Evolutionary conservation across 2,888 invertebrate genomes (phyloP), one percentile per base, ranked within the genome.

Genomic region (Notodonta ziczac): DNA sequence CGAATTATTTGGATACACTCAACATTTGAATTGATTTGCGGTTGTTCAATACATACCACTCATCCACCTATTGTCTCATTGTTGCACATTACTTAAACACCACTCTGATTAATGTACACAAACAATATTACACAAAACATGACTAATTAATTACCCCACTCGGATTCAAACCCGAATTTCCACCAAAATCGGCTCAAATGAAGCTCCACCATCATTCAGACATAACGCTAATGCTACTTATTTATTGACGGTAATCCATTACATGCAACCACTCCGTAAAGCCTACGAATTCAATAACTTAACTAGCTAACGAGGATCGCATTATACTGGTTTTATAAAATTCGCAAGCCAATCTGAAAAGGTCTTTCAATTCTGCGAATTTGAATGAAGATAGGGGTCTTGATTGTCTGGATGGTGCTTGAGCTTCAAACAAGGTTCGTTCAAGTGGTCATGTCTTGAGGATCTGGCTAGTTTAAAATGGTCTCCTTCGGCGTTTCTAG

Each of bases 211-310:
- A 82, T 83, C 81, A 80, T 80, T 84, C 84, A 84, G 74, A 78
- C 80, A 78, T 83, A 82, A 85, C 74, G 72, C 81, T 84, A 84
- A 88, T 86, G 81, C 85, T 84, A 82, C 84, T 89, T 88, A 90
- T 91, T 90, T 89, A 90, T 89, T 89, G 84, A 88, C 76, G 82
- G 78, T 89, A 88, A 90, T 90, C 88, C 83, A 85, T 89, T 84
- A 85, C 76, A 74, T 74, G 67, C 65, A 73, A 73, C 84, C 83
- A 78, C 39, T 14, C 24, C 60, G 50, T 32, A 55, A 77, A 76
- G 78, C 58, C 83, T 61, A 39, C 62, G 24, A 58, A 61, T 39
- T 50, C 42, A 48, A 57, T 35, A 16, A 58, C 39, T 53, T 58
- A 60, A 54, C 39, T 65, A 60, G 55, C 60, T 68, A 56, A 62